phyloP scores from a whole-genome alignment of 2,797 vertebrate species.

The Sebastes diaconus region DNA sequence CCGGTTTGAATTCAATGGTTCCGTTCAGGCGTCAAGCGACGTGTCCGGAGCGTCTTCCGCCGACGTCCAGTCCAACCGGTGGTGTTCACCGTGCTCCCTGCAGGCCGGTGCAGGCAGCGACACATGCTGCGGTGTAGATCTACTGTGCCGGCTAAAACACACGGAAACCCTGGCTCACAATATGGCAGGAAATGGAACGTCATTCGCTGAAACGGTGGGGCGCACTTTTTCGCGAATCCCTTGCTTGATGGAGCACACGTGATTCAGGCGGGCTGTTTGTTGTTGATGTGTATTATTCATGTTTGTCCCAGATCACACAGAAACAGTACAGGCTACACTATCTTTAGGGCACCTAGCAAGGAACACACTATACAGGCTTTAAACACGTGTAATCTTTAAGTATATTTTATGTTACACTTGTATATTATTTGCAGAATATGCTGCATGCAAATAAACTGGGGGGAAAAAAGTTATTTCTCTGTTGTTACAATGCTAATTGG shows the following conservation, averaged over 20 bases:
- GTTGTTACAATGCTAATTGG: too few species aligned
- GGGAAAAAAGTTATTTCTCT: too few species aligned
- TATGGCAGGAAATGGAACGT: conserved; percentile 65
- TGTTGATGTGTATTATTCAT: conserved; percentile 8
- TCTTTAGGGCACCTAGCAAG: accelerated
- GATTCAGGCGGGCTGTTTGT: not conserved
- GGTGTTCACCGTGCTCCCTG: not conserved
- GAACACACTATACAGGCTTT: not conserved
- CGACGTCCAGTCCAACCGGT: accelerated
- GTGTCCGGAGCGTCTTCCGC: conserved; percentile 18
- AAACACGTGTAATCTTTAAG: not conserved
- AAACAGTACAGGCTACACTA: not conserved
- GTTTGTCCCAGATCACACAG: conserved; percentile 25
- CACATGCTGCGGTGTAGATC: conserved; percentile 10
- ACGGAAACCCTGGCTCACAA: conserved; percentile 42
- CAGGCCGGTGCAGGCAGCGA: accelerated
- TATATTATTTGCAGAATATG: not conserved
- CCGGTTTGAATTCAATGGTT: not conserved
- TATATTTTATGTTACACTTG: not conserved
- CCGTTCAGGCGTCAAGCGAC: not conserved
- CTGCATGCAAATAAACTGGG: not conserved
- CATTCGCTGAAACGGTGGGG: accelerated
- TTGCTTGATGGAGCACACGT: conserved; percentile 17
- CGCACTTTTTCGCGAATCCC: conserved; percentile 39
- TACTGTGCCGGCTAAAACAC: not conserved